Evolutionary conservation across 2,113 vertebrate genomes (phyloP).

Genomic region (Heterochromis multidens): DNA sequence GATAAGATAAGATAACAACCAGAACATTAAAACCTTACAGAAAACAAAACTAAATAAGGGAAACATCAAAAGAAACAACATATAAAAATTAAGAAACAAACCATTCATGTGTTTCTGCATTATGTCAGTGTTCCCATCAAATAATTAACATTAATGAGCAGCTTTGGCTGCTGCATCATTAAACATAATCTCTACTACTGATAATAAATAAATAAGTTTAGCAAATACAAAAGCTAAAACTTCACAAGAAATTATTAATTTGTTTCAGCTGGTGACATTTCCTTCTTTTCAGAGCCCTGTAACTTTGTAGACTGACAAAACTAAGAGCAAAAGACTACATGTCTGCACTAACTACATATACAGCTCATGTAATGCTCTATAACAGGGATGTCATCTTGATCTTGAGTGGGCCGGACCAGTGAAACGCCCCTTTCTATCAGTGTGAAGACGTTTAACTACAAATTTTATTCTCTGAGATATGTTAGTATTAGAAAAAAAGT

Average conservation of each 20-base stretch:
- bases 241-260: too few species aligned
- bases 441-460: fast-evolving
- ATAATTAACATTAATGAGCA: not conserved
- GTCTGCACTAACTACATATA: not conserved
- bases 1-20: too few species aligned
- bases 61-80: not conserved
- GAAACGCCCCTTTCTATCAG: not conserved
- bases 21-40: not conserved
- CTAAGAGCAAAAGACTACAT: not conserved
- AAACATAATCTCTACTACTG: too few species aligned
- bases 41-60: not conserved
- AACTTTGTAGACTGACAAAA: not conserved
- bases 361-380: not conserved
- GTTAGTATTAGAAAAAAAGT: too few species aligned
- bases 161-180: not conserved
- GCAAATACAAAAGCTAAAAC: not conserved
- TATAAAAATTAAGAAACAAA: not conserved
- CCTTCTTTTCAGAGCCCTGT: not conserved
- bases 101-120: not conserved
- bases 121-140: not conserved
- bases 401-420: not conserved
- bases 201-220: not conserved
- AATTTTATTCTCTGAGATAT: too few species aligned
- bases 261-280: not conserved
- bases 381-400: not conserved